A percentile compares a stretch with the other conserved stretches of the same genome.
Evolutionary conservation across 2,797 vertebrate species (phyloP).

Genomic region (Epinephelus coioides): DNA sequence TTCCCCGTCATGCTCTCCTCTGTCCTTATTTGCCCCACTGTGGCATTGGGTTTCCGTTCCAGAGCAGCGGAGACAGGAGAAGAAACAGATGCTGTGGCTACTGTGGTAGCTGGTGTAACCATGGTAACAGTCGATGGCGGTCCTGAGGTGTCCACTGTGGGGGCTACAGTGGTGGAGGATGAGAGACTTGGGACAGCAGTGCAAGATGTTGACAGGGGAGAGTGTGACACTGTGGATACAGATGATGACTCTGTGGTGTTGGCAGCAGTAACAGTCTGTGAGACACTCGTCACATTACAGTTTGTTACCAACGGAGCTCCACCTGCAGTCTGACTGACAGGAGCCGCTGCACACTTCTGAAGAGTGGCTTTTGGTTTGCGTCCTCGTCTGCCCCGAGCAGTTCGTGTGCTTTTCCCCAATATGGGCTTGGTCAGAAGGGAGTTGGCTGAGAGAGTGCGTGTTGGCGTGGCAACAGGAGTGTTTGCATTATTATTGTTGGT

Average conservation of each 20-base stretch:
- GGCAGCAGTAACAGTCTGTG: constrained; percentile 28
- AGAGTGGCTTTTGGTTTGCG: constrained; percentile 82
- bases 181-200: constrained; percentile 36
- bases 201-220: constrained; percentile 42
- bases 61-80: constrained; percentile 30
- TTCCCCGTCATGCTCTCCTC: constrained; percentile 72
- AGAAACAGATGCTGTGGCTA: constrained; percentile 41
- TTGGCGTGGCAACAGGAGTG: constrained; percentile 60
- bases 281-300: constrained; percentile 27
- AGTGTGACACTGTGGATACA: constrained; percentile 26
- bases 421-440: constrained; percentile 83
- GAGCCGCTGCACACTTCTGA: constrained; percentile 61
- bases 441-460: constrained; percentile 58
- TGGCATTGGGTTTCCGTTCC: constrained; percentile 43
- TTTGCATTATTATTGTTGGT: constrained; percentile 83
- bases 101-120: constrained; percentile 45
- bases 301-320: constrained; percentile 37
- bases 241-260: constrained; percentile 45
- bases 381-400: constrained; percentile 82
- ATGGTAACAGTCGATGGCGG: constrained; percentile 38
- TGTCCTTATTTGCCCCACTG: constrained; percentile 56
- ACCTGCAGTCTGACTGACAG: constrained; percentile 48
- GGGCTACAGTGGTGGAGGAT: constrained; percentile 40
- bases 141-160: constrained; percentile 59
- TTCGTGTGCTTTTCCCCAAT: constrained; percentile 84